These are phyloP conservation scores for Daboia siamensis DNA, from an alignment of 2,113 vertebrate species.

Conservation along the genomic window DNA sequence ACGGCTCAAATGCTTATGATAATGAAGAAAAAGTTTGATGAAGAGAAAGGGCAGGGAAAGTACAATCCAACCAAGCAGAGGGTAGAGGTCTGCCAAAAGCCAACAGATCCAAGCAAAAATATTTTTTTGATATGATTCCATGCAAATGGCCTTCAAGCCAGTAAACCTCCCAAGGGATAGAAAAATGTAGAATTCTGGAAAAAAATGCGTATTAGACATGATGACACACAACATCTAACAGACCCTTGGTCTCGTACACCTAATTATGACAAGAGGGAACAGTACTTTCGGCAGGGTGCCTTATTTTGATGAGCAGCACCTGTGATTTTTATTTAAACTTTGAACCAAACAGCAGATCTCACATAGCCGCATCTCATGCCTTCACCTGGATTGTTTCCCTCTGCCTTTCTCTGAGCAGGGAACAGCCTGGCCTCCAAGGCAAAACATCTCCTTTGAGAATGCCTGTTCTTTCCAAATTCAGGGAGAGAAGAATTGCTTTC, in stretches of 20 bases:
- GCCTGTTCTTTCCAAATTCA: not conserved
- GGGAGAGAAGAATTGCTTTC: not conserved
- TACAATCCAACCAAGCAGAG: not conserved
- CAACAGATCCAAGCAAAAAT: not conserved
- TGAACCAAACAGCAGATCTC: not conserved
- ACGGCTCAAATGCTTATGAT: not conserved
- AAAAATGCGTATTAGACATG: not conserved
- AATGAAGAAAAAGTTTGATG: not conserved
- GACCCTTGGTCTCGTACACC: too few relatives aligned
- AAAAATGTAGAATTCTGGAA: not conserved
- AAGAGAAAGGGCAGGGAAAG: not conserved
- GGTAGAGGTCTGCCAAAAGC: too few relatives aligned
- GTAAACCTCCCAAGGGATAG: not conserved
- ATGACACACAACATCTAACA: not conserved
- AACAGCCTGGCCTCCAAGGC: not conserved
- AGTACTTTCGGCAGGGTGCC: not conserved
- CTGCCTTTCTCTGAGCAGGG: not conserved
- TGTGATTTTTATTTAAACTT: not conserved
- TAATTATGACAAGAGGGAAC: not conserved
- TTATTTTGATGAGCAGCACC: not conserved
- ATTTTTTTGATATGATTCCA: not conserved
- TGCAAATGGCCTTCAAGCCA: not conserved
- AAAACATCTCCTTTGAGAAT: not conserved
- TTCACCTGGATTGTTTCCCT: not conserved
- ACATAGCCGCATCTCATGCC: not conserved